Base-by-base conservation (phyloP, 2,888 invertebrate species). In the Lypha dubia region DNA sequence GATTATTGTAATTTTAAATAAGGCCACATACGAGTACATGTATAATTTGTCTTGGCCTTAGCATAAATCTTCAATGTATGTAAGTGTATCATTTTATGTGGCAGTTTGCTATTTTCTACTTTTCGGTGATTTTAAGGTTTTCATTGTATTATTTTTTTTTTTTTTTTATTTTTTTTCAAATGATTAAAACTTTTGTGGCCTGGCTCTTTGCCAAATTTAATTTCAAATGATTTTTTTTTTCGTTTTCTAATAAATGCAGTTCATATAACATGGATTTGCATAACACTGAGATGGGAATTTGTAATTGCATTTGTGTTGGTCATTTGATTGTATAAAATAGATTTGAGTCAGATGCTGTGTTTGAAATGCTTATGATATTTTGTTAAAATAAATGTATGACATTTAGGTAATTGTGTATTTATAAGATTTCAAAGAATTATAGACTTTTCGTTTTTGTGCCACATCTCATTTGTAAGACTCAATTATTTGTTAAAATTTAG, bases 1-100 rank as follows among this genome's bases (percentile, higher is more conserved):
- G 51, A 79, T 62, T 79, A 79, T 79, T 79, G n/a, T 70, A 70
- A 77, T 62, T 77, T 62, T 51, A n/a, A 79, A 70, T 53, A 44
- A 62, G 77, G 77, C 60, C 41, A 60, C 41, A 62, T 74, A n/a
- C 35, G n/a, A n/a, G n/a, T n/a, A 28, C 28, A 60, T 44, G 13
- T 28, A 1, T 53, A 13, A 11, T 13, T 53, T 53, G 6, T 3
- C 8, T n/a, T 67, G 65, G 56, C 41, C 58, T 58, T 2, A 41
- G 17, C 20, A 3, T 22, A 3, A 11, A 22, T 11, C 22, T 22
- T 51, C 11, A 5, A 22, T n/a, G n/a, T 22, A 51, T 3, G 22
- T 51, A 3, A 5, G 49, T n/a, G n/a, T 22, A 51, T 3, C n/a
- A 0, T 15, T 24, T 62, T 15, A 35, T 62, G 13, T 62, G 8